Conservation (phyloP, 1,140 invertebrate genomes). For the Magallana gigas region DNA sequence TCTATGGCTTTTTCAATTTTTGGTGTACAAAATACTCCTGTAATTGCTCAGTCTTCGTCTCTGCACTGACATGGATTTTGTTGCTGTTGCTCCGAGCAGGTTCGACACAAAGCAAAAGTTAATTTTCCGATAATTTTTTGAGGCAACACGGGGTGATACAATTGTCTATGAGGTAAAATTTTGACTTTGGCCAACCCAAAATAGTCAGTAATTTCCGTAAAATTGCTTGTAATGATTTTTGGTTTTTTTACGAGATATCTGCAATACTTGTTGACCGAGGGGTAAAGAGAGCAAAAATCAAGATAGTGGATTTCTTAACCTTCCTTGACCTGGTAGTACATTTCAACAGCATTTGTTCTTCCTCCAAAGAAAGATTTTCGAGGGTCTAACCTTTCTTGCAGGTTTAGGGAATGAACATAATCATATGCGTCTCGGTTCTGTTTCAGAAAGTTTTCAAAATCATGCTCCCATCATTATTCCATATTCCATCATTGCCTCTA, state of each 20-base stretch:
- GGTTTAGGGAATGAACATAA: conserved; percentile 50
- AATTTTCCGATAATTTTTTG: conserved; percentile 35
- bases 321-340: conserved; percentile 63
- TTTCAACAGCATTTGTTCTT: conserved; percentile 71
- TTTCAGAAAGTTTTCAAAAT: conserved; percentile 56
- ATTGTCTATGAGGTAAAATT: conserved; percentile 56
- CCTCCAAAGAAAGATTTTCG: conserved; percentile 76
- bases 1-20: conserved; percentile 75
- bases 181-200: conserved; percentile 68
- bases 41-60: conserved; percentile 67
- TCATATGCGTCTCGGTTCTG: conserved; percentile 24
- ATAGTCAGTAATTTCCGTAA: conserved; percentile 56
- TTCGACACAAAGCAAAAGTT: conserved; percentile 42
- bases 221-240: conserved; percentile 68
- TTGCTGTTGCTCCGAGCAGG: conserved; percentile 28
- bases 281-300: conserved; percentile 77
- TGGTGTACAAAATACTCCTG: conserved; percentile 76
- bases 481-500: neutral
- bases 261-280: conserved; percentile 57
- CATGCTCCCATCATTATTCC: conserved; percentile 60
- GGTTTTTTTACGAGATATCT: conserved; percentile 77
- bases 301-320: conserved; percentile 75
- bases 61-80: conserved; percentile 37
- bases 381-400: conserved; percentile 53
- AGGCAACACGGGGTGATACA: conserved; percentile 57